Percentiles rank a stretch among this genome's conserved stretches.
Conservation (phyloP, 2,113 vertebrate species). For the Calidris pugnax region DNA sequence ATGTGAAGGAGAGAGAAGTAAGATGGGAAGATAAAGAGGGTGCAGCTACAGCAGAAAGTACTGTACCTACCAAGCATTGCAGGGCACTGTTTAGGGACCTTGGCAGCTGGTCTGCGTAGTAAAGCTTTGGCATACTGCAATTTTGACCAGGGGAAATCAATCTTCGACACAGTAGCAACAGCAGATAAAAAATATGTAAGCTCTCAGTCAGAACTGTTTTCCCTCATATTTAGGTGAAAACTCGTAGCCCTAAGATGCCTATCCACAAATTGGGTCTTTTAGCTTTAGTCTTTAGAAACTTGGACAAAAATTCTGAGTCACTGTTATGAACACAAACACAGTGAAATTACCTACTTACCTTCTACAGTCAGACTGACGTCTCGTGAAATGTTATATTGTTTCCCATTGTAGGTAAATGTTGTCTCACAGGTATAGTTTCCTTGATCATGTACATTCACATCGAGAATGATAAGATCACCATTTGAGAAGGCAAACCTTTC, state of each 20-base stretch:
- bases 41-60: background rate
- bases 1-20: background rate
- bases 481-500: conserved; percentile 22
- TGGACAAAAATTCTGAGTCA: background rate
- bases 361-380: conserved; percentile 63
- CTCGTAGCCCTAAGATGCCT: background rate
- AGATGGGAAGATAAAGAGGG: background rate
- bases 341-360: conserved; percentile 54
- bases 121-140: background rate
- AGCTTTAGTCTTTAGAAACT: background rate
- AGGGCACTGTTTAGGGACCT: background rate
- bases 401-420: conserved; percentile 71
- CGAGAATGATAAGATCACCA: conserved; percentile 56
- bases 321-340: background rate
- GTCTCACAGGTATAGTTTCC: conserved; percentile 80
- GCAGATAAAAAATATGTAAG: background rate
- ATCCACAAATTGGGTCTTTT: background rate
- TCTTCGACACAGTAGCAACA: background rate
- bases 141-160: background rate
- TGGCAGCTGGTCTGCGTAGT: background rate
- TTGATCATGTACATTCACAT: conserved; percentile 51
- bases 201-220: background rate
- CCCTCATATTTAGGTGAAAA: background rate
- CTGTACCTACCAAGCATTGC: background rate
- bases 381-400: conserved; percentile 71